Percentiles rank a stretch among this genome's conserved stretches.
Conservation (phyloP, 2,888 invertebrate genomes). For the Drosophila siamana region DNA sequence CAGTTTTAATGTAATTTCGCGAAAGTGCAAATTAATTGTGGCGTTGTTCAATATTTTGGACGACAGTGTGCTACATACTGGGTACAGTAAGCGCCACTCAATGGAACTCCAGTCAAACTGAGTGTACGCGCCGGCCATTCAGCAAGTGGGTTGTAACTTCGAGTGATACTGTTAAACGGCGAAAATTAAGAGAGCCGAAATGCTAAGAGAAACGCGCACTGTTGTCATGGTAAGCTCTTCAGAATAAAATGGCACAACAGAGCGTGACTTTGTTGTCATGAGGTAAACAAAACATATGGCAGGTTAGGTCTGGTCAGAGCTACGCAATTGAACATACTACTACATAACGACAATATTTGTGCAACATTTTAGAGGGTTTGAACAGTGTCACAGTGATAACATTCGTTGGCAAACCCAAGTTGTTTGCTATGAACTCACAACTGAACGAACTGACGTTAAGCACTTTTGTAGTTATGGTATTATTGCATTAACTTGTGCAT, state of each 20-base stretch:
- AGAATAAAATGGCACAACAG: not conserved
- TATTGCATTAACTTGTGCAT: not conserved
- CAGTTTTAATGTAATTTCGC: too few species aligned
- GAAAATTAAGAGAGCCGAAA: not conserved
- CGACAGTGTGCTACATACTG: slow-evolving; percentile 53
- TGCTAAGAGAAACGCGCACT: not conserved
- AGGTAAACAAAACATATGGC: slow-evolving; percentile 60
- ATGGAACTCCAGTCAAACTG: slow-evolving; percentile 16
- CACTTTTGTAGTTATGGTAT: not conserved
- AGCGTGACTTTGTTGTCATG: slow-evolving; percentile 30
- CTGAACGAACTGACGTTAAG: not conserved
- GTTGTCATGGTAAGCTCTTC: slow-evolving; percentile 10
- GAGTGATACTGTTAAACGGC: not conserved
- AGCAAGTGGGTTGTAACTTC: not conserved
- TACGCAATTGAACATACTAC: not conserved
- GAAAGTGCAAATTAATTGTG: too few species aligned
- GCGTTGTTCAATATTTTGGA: slow-evolving; percentile 9
- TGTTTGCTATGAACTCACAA: not conserved
- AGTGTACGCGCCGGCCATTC: slow-evolving; percentile 5
- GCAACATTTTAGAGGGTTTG: not conserved
- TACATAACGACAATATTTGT: slow-evolving; percentile 9
- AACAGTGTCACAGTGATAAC: not conserved
- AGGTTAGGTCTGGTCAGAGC: slow-evolving; percentile 10
- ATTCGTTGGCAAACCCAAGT: not conserved
- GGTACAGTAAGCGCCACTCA: slow-evolving; percentile 46